phyloP scores from a whole-genome alignment of 2,113 vertebrate species.

The Larimichthys crocea region DNA sequence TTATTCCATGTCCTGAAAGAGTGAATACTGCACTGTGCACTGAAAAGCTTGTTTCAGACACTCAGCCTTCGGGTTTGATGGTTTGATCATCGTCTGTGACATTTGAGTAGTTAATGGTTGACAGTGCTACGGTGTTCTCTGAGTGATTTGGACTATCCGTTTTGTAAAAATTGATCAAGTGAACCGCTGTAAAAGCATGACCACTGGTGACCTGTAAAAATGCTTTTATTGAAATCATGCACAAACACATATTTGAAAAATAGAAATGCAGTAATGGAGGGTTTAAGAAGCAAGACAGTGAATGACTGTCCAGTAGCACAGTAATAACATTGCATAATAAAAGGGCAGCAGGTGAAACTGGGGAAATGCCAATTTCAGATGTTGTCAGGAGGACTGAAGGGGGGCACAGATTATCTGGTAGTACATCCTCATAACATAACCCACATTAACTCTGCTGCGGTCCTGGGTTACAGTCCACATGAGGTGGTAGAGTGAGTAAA shows the following conservation, averaged over 20 bases:
- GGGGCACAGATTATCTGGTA: neutral
- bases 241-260: neutral
- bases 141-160: neutral
- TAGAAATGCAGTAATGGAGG: neutral
- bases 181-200: neutral
- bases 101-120: slow-evolving; percentile 17
- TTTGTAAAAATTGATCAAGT: neutral
- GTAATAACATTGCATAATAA: neutral
- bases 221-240: neutral
- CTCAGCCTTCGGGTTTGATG: neutral
- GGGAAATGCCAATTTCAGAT: slow-evolving; percentile 1
- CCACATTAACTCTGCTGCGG: neutral
- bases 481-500: neutral
- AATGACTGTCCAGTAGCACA: neutral
- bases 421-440: neutral
- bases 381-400: neutral
- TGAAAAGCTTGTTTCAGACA: neutral
- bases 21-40: neutral
- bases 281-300: neutral
- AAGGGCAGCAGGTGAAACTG: slow-evolving; percentile 11
- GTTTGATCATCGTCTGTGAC: neutral
- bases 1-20: neutral
- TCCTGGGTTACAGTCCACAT: neutral
- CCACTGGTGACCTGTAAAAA: neutral
- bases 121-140: neutral